Conservation (phyloP, 2,113 vertebrate species). For the Aldabrachelys gigantea region DNA sequence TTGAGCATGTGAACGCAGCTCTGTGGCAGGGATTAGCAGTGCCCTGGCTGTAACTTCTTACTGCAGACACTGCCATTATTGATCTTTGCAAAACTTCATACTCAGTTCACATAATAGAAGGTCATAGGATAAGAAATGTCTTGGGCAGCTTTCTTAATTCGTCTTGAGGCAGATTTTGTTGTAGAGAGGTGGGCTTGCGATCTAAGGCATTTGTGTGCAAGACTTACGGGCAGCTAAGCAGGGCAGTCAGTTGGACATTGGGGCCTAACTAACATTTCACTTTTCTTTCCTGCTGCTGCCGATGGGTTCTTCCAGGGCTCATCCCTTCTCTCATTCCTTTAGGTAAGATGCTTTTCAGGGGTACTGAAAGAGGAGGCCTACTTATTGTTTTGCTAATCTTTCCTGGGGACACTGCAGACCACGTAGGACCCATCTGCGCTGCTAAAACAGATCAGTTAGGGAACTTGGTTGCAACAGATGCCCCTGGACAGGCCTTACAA, state of each 20-base stretch:
- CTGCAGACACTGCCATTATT: not conserved
- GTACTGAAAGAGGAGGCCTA: not conserved
- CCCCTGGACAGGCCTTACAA: not conserved
- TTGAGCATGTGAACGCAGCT: not conserved
- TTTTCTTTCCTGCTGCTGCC: slow-evolving; percentile 77
- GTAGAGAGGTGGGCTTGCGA: not conserved
- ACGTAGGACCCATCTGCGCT: not conserved
- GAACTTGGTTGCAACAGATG: not conserved
- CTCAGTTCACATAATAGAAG: not conserved
- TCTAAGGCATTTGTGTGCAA: not conserved
- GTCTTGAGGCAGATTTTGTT: slow-evolving; percentile 2
- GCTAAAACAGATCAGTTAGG: not conserved
- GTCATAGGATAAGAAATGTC: not conserved
- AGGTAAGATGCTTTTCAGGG: slow-evolving; percentile 86
- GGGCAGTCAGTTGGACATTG: not conserved
- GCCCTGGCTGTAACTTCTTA: not conserved
- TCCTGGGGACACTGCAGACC: not conserved
- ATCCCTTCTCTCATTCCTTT: slow-evolving; percentile 96
- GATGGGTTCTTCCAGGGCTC: slow-evolving; percentile 85
- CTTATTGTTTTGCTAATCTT: not conserved
- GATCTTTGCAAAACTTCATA: not conserved
- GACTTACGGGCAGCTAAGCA: not conserved
- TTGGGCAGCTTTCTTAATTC: not conserved
- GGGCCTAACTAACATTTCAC: slow-evolving; percentile 55
- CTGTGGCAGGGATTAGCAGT: not conserved